A percentile compares a stretch with the other conserved stretches of the same genome.
Evolutionary conservation across 2,797 vertebrate genomes (phyloP).

Genomic region (Brotula barbata): DNA sequence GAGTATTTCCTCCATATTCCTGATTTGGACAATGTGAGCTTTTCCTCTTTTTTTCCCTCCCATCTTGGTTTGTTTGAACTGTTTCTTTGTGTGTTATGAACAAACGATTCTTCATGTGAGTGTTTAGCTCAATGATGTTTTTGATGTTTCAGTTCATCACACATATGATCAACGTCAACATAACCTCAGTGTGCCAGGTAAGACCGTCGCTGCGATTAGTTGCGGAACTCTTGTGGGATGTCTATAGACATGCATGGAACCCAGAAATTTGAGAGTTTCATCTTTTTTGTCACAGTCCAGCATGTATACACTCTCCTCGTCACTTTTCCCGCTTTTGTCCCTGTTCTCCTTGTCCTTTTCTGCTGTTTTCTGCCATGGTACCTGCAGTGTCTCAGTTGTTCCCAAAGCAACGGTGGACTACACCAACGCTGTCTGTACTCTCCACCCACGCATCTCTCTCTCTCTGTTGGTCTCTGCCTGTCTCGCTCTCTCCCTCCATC

Average conservation of each 20-base stretch:
- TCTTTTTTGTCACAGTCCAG: too few relatives aligned
- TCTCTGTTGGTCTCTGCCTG: constrained; percentile 18
- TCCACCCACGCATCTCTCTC: constrained; percentile 73
- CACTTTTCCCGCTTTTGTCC: not conserved
- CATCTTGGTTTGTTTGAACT: too few relatives aligned
- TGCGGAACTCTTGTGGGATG: too few relatives aligned
- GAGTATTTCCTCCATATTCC: constrained; percentile 91
- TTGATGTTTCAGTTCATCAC: constrained; percentile 83
- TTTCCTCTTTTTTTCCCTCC: not conserved
- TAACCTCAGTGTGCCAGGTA: constrained; percentile 91
- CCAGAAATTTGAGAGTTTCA: not conserved
- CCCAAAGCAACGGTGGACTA: constrained; percentile 80
- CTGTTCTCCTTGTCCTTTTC: constrained; percentile 34
- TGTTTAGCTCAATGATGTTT: constrained; percentile 7
- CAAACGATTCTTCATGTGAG: not conserved
- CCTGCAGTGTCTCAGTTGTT: constrained; percentile 79
- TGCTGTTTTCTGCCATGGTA: constrained; percentile 59
- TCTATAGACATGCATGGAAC: not conserved
- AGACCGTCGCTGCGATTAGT: constrained; percentile 27
- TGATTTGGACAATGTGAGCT: constrained; percentile 90
- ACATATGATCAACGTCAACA: constrained; percentile 89
- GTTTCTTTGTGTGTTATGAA: too few relatives aligned
- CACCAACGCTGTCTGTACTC: constrained; percentile 77
- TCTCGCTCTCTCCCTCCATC: constrained; percentile 26
- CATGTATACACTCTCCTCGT: too few relatives aligned